Percentiles rank a stretch among this genome's conserved stretches.
Evolutionary conservation across 2,113 vertebrate genomes (phyloP).

Genomic region (Pholis gunnellus): DNA sequence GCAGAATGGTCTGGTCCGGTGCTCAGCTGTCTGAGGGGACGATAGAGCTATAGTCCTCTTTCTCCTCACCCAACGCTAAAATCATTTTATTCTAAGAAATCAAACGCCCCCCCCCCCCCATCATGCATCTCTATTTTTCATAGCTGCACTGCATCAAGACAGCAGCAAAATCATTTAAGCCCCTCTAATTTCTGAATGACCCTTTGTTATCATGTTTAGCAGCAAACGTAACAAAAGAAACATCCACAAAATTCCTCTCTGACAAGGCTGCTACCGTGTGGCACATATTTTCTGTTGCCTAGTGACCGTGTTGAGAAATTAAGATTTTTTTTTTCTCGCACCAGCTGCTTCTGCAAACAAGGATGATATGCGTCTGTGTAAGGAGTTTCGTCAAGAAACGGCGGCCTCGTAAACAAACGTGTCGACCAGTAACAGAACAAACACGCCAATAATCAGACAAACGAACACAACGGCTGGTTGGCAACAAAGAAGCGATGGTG

Average conservation of each 20-base stretch:
- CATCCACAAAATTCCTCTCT: conserved; percentile 7
- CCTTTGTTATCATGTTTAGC: neutral
- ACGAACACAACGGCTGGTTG: conserved; percentile 27
- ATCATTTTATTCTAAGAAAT: neutral
- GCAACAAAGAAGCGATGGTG: conserved; percentile 12
- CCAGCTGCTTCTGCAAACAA: conserved; percentile 35
- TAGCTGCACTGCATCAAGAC: neutral
- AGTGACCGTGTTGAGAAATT: neutral
- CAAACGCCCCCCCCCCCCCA: neutral
- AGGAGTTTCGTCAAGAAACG: neutral
- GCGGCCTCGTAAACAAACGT: neutral
- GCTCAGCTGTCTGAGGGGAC: conserved; percentile 2
- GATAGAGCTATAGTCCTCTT: neutral
- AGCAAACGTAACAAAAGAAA: neutral
- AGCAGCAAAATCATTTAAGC: conserved; percentile 10
- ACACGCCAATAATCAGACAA: conserved; percentile 33
- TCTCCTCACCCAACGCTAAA: neutral
- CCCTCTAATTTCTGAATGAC: neutral
- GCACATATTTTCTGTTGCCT: neutral
- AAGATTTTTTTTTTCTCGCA: neutral
- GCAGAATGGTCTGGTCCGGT: neutral
- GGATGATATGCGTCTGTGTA: neutral
- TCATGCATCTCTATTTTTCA: neutral
- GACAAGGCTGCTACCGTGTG: neutral
- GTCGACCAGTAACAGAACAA: conserved; percentile 11